Evolutionary conservation across 2,113 vertebrate genomes (phyloP).

Genomic region (Mixornis gularis): DNA sequence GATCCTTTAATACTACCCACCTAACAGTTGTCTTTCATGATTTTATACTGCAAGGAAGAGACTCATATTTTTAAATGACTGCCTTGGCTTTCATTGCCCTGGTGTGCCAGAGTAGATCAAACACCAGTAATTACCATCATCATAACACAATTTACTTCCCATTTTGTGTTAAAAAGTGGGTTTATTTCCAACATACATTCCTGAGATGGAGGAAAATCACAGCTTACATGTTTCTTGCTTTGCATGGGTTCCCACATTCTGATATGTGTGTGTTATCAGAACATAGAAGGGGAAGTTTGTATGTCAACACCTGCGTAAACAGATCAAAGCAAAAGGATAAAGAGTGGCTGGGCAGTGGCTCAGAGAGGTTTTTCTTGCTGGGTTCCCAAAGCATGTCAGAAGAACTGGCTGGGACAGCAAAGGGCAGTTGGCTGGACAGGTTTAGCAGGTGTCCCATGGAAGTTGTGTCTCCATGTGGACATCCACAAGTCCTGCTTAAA

Average conservation of each 20-base stretch:
- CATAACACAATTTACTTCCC: neutral
- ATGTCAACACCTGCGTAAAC: neutral
- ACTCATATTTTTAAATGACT: neutral
- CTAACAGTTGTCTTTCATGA: neutral
- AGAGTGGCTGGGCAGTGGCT: neutral
- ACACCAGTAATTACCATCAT: neutral
- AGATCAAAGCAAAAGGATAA: neutral
- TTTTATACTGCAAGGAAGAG: constrained; percentile 1
- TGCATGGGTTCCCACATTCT: neutral
- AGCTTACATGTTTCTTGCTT: neutral
- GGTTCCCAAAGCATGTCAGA: neutral
- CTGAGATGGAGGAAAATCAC: neutral
- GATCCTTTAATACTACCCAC: neutral
- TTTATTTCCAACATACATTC: neutral
- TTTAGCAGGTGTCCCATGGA: neutral
- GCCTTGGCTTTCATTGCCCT: neutral
- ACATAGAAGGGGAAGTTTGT: neutral
- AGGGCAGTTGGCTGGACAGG: neutral
- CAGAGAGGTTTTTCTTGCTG: neutral
- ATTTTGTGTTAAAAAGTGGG: neutral
- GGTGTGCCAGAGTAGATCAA: neutral
- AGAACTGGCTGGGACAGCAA: neutral
- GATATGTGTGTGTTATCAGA: neutral
- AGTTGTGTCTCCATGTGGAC: neutral
- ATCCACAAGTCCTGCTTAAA: neutral